Evolutionary conservation across 1,140 invertebrate species (phyloP).

Genomic region (Helicoverpa armigera): DNA sequence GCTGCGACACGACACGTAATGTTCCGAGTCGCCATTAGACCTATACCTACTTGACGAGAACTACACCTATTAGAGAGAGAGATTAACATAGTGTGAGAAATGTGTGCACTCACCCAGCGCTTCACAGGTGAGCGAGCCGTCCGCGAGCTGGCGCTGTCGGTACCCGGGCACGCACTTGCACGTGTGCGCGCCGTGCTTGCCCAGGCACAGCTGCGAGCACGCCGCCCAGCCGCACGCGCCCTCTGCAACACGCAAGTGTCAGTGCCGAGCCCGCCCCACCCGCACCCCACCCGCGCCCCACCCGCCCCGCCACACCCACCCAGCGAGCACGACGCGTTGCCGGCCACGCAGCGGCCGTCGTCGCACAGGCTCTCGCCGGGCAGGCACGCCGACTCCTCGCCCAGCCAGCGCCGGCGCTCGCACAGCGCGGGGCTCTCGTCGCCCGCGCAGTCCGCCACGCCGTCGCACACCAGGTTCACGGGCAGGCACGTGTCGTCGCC

Average conservation of each 20-base stretch:
- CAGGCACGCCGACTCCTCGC: constrained; percentile 46
- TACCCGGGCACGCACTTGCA: constrained; percentile 89
- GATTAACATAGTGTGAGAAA: too few relatives aligned
- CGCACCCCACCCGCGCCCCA: constrained; percentile 44
- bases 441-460: constrained; percentile 90
- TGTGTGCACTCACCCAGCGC: constrained; percentile 78
- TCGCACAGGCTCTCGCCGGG: constrained; percentile 59
- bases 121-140: constrained; percentile 86
- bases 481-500: constrained; percentile 91
- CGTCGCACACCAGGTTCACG: constrained; percentile 89
- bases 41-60: too few relatives aligned
- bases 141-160: constrained; percentile 78
- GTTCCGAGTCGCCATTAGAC: too few relatives aligned
- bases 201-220: constrained; percentile 92
- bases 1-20: too few relatives aligned
- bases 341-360: constrained; percentile 67
- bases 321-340: constrained; percentile 50
- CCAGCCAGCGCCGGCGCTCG: constrained; percentile 51
- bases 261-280: not conserved
- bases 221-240: constrained; percentile 88
- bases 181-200: constrained; percentile 88
- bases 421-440: constrained; percentile 89
- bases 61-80: too few relatives aligned
- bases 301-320: too few relatives aligned
- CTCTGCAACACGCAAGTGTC: constrained; percentile 85